Evolutionary conservation across 2,113 vertebrate genomes (phyloP).

Genomic region (Antigone vipio): DNA sequence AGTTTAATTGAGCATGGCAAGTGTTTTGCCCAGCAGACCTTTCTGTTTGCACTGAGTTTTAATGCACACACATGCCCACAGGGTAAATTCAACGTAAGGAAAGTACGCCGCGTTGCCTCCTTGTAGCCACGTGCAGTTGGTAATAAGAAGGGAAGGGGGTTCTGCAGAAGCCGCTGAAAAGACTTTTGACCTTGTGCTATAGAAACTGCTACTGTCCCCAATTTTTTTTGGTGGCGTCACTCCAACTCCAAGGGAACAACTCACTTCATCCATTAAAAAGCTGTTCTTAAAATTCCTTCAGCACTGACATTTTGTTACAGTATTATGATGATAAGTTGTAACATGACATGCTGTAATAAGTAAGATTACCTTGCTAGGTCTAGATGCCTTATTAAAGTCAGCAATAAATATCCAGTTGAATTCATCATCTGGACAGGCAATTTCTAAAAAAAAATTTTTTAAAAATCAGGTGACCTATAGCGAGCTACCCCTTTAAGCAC

Average conservation of each 20-base stretch:
- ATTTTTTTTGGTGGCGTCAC: not conserved
- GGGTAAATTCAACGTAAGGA: not conserved
- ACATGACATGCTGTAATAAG: conserved; percentile 30
- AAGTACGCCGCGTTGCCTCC: not conserved
- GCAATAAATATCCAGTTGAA: conserved; percentile 47
- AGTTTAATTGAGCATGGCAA: not conserved
- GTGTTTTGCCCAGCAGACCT: conserved; percentile 6
- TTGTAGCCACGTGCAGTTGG: not conserved
- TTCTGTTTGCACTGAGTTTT: not conserved
- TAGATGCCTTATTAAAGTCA: conserved; percentile 33
- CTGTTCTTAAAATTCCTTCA: conserved; percentile 23
- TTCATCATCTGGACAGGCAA: conserved; percentile 51
- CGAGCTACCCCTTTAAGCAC: not conserved
- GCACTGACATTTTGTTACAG: not conserved
- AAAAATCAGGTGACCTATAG: not conserved
- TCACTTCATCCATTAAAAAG: not conserved
- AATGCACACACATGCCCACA: not conserved
- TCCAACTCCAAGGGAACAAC: not conserved
- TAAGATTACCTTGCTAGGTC: conserved; percentile 33
- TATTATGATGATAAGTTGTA: conserved; percentile 52
- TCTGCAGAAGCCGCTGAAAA: not conserved
- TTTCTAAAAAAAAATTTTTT: not conserved
- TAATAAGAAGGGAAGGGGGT: not conserved
- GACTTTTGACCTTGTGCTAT: conserved; percentile 2
- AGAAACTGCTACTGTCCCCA: not conserved